These are phyloP conservation scores for Potamilus streckersoni DNA, from an alignment of 1,140 invertebrate species.

Conservation along the genomic window DNA sequence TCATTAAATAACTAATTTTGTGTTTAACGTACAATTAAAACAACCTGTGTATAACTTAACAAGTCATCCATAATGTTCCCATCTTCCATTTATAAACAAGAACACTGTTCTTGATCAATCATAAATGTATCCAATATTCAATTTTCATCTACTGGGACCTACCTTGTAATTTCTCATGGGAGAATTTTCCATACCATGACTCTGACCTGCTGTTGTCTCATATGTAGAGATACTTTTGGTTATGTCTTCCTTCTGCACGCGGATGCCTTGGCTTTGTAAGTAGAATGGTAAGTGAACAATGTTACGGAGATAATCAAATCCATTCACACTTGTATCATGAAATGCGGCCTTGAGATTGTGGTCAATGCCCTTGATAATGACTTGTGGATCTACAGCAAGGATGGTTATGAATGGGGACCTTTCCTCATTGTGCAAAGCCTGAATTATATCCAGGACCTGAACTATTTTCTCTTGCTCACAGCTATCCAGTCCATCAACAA, in stretches of 20 bases:
- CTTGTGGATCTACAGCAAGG: conserved; percentile 95
- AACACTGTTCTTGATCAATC: too few relatives aligned
- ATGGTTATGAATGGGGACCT: conserved; percentile 93
- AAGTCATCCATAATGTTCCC: too few relatives aligned
- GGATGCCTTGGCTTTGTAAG: conserved; percentile 93
- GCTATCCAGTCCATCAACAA: conserved; percentile 97
- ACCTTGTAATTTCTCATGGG: too few relatives aligned
- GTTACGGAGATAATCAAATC: conserved; percentile 93
- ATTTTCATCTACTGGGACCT: too few relatives aligned
- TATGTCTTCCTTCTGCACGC: conserved; percentile 47
- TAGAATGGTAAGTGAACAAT: conserved; percentile 98
- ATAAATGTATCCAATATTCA: too few relatives aligned
- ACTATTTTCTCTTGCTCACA: conserved; percentile 98
- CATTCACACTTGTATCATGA: conserved; percentile 79
- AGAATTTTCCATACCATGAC: too few relatives aligned
- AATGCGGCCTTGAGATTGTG: conserved; percentile 80
- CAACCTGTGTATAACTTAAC: too few relatives aligned
- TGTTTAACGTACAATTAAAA: too few relatives aligned
- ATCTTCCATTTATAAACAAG: too few relatives aligned
- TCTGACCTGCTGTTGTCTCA: conserved; percentile 1
- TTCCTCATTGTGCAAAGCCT: conserved; percentile 92
- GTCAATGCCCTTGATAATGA: conserved; percentile 96
- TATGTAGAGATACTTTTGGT: conserved; percentile 34
- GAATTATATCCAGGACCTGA: conserved; percentile 85
- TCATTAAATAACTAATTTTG: too few relatives aligned